Percentiles rank a stretch among this genome's conserved stretches.
phyloP scores from a whole-genome alignment of 2,888 invertebrate species.

The Thymelicus lineola region DNA sequence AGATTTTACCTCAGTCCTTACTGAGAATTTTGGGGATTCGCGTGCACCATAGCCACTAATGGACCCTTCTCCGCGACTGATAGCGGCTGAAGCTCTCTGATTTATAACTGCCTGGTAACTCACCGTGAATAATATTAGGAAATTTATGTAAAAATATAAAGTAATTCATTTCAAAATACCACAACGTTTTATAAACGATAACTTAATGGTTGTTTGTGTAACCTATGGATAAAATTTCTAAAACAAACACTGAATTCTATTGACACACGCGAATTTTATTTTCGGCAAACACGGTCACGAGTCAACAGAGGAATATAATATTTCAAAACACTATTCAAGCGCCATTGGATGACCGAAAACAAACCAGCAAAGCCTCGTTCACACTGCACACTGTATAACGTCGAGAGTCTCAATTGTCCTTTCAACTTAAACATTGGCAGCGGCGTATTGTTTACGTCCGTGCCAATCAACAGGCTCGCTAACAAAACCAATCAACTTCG shows the following conservation, averaged over 20 bases:
- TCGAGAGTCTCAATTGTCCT: constrained; percentile 79
- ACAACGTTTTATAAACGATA: neutral
- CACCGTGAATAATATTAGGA: constrained; percentile 76
- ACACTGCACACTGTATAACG: constrained; percentile 53
- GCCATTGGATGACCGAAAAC: constrained; percentile 46
- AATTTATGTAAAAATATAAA: constrained; percentile 57
- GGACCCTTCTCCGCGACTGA: constrained; percentile 72
- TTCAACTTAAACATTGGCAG: constrained; percentile 78
- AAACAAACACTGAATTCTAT: constrained; percentile 29
- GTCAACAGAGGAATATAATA: constrained; percentile 48
- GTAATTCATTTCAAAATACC: neutral
- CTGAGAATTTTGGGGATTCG: constrained; percentile 8
- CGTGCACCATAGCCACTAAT: constrained; percentile 59
- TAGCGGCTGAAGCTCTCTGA: constrained; percentile 70
- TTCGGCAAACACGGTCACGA: constrained; percentile 41
- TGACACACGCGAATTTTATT: constrained; percentile 29
- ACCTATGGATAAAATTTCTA: constrained; percentile 10
- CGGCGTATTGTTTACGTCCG: constrained; percentile 80
- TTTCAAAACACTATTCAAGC: constrained; percentile 50
- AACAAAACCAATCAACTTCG: constrained; percentile 86
- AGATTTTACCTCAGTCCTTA: neutral
- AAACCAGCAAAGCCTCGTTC: constrained; percentile 58
- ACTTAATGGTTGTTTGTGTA: constrained; percentile 15
- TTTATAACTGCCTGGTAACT: constrained; percentile 72
- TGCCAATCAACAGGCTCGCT: constrained; percentile 84